Percentiles rank a stretch among this genome's conserved stretches.
Conservation (phyloP, 1,140 invertebrate species). For the Tetramorium simillimum region DNA sequence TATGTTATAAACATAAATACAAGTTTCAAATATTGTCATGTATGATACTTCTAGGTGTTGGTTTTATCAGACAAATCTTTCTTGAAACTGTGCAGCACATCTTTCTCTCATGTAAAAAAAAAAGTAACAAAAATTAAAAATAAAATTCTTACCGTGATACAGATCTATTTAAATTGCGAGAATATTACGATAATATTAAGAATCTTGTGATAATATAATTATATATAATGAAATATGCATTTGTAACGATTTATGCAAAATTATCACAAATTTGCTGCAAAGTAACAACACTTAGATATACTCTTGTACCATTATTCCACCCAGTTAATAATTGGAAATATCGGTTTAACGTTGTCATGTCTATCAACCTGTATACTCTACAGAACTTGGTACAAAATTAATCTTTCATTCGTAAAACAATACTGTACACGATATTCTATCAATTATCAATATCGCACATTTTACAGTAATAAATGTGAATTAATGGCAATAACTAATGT, state of each 20-base stretch:
- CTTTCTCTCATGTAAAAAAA: background rate
- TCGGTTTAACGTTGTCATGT: background rate
- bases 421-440: background rate
- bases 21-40: conserved; percentile 47
- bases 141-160: background rate
- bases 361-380: background rate
- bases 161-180: conserved; percentile 14
- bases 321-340: background rate
- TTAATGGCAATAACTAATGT: background rate
- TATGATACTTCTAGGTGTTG: conserved; percentile 10
- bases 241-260: conserved; percentile 38
- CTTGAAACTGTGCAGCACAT: background rate
- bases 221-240: background rate
- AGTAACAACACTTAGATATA: conserved; percentile 44
- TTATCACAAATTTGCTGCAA: conserved; percentile 57
- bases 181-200: background rate
- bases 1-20: conserved; percentile 32
- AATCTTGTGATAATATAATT: background rate
- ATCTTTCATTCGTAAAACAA: conserved; percentile 33
- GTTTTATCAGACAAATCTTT: background rate
- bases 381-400: conserved; percentile 12
- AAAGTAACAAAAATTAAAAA: background rate
- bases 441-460: conserved; percentile 2
- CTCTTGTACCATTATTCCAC: background rate
- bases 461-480: conserved; percentile 7